These are phyloP conservation scores for Amazona vittata DNA, from an alignment of 2,113 vertebrate genomes.

Conservation along the genomic window DNA sequence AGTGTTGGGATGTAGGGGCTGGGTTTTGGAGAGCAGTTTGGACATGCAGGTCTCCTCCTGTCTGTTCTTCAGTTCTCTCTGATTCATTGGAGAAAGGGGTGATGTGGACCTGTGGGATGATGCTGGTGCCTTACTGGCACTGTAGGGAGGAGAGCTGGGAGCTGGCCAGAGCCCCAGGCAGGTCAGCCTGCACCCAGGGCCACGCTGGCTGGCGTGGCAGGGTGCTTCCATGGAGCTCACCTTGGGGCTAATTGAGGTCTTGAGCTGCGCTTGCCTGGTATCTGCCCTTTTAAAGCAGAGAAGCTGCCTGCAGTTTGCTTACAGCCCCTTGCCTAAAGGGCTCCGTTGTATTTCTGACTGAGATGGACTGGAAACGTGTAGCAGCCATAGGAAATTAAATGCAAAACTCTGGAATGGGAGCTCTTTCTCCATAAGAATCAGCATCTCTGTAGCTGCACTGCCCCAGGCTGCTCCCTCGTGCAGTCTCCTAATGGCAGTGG, in stretches of 20 bases:
- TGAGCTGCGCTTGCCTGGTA: not conserved
- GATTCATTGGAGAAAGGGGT: not conserved
- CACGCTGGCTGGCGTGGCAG: rapidly evolving
- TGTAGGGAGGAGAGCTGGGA: not conserved
- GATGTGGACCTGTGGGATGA: not conserved
- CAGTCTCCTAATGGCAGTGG: not conserved
- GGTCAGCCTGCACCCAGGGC: not conserved
- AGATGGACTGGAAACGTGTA: not conserved
- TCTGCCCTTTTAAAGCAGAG: not conserved
- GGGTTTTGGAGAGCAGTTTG: not conserved
- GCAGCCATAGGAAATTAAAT: not conserved
- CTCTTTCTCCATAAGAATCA: not conserved
- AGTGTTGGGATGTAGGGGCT: not conserved
- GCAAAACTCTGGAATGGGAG: not conserved
- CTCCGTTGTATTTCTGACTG: not conserved
- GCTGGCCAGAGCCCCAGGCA: not conserved
- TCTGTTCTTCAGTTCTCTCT: not conserved
- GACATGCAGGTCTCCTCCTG: not conserved
- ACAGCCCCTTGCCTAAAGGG: not conserved
- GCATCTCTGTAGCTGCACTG: not conserved
- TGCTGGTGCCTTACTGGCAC: not conserved
- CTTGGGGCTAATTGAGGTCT: not conserved
- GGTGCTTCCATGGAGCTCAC: not conserved
- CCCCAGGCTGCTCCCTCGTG: not conserved
- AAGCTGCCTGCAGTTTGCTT: not conserved